phyloP scores from a whole-genome alignment of 2,113 vertebrate genomes.

The Spheniscus mendiculus region DNA sequence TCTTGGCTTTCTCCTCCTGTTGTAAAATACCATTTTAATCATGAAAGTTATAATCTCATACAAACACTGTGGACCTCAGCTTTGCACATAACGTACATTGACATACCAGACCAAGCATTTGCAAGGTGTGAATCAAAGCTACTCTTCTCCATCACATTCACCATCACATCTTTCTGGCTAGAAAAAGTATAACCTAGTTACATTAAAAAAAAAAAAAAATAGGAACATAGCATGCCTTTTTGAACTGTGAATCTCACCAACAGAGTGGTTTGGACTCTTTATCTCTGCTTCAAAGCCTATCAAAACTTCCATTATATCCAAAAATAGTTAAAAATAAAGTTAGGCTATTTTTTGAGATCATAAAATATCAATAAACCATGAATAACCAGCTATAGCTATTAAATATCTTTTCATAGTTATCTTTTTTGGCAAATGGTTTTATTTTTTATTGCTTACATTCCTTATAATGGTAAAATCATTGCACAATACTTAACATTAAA shows the following conservation, averaged over 20 bases:
- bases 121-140: slow-evolving; percentile 72
- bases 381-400: neutral
- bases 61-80: slow-evolving; percentile 49
- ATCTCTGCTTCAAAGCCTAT: slow-evolving; percentile 68
- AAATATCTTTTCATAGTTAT: neutral
- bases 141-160: slow-evolving; percentile 68
- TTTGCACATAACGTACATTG: slow-evolving; percentile 46
- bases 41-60: neutral
- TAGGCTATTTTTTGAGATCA: neutral
- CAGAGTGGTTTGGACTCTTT: slow-evolving; percentile 50
- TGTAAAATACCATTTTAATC: neutral
- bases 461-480: neutral
- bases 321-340: neutral
- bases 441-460: neutral
- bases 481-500: neutral
- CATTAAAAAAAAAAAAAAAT: neutral
- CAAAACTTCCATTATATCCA: slow-evolving; percentile 78
- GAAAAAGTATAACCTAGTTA: neutral
- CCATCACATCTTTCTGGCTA: slow-evolving; percentile 67
- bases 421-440: neutral
- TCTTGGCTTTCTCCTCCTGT: neutral
- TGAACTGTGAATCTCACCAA: slow-evolving; percentile 67
- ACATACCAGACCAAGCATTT: slow-evolving; percentile 63
- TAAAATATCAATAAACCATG: neutral
- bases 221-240: neutral